phyloP scores from a whole-genome alignment of 2,888 invertebrate species.

The Merodon equestris region DNA sequence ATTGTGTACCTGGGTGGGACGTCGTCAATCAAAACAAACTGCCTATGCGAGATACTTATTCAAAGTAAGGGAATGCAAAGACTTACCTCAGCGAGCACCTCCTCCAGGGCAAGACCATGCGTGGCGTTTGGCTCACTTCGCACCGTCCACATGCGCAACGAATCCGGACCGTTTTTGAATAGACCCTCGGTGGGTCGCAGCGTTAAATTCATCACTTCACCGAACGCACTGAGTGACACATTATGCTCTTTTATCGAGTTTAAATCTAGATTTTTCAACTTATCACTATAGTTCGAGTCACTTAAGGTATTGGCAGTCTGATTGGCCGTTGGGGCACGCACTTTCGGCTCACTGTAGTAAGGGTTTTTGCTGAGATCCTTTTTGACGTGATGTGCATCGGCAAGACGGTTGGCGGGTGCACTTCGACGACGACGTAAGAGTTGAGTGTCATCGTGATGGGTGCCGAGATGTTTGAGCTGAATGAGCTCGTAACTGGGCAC shows the following conservation, averaged over 20 bases:
- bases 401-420: slow-evolving; percentile 79
- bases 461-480: slow-evolving; percentile 84
- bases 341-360: slow-evolving; percentile 77
- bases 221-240: slow-evolving; percentile 90
- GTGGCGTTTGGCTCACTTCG: slow-evolving; percentile 88
- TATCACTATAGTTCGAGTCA: slow-evolving; percentile 69
- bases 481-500: slow-evolving; percentile 93
- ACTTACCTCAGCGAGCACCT: slow-evolving; percentile 81
- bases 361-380: slow-evolving; percentile 79
- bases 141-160: slow-evolving; percentile 89
- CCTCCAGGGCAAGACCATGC: slow-evolving; percentile 89
- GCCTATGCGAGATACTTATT: background rate
- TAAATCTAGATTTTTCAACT: slow-evolving; percentile 70
- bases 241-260: slow-evolving; percentile 79
- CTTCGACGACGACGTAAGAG: slow-evolving; percentile 71
- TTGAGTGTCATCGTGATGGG: slow-evolving; percentile 70
- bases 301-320: slow-evolving; percentile 69
- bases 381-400: slow-evolving; percentile 77
- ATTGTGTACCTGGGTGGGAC: slow-evolving; percentile 9
- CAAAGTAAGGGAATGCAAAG: slow-evolving; percentile 15
- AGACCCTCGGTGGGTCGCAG: slow-evolving; percentile 88
- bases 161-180: slow-evolving; percentile 83
- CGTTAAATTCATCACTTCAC: slow-evolving; percentile 86
- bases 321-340: slow-evolving; percentile 67
- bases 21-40: slow-evolving; percentile 30